Conservation (phyloP, 2,888 invertebrate species). For the Crematogaster levior region DNA sequence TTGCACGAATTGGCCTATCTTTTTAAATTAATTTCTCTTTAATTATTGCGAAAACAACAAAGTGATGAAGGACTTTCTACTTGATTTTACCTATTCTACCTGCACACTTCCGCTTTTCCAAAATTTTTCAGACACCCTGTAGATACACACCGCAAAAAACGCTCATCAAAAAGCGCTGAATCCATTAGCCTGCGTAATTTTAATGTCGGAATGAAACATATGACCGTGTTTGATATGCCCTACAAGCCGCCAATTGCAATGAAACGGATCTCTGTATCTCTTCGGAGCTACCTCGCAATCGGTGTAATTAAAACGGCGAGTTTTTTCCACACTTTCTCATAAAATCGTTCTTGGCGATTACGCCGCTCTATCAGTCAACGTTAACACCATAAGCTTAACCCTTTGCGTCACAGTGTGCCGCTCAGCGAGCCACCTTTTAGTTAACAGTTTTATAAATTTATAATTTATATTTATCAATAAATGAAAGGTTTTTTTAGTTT, state of each 20-base stretch:
- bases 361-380: not conserved
- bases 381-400: constrained; percentile 11
- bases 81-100: no score
- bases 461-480: no score
- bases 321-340: not conserved
- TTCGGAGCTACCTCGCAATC: constrained; percentile 4
- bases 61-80: no score
- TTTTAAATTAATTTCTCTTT: no score
- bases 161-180: constrained; percentile 41
- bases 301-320: constrained; percentile 23
- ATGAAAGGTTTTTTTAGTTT: no score
- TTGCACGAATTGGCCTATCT: no score
- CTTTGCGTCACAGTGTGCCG: no score
- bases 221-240: constrained; percentile 17
- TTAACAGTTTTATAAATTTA: no score
- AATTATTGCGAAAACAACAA: no score
- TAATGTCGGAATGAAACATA: constrained; percentile 30
- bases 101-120: no score
- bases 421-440: no score
- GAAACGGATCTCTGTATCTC: constrained; percentile 22
- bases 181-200: constrained; percentile 46
- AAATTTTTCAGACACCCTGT: no score
- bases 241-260: constrained; percentile 36
- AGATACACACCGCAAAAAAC: constrained; percentile 22
- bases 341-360: constrained; percentile 21